Percentiles rank a stretch among this genome's conserved stretches.
phyloP scores from a whole-genome alignment of 92 coral and sea anemone genomes.

The Epizoanthus fatuus region DNA sequence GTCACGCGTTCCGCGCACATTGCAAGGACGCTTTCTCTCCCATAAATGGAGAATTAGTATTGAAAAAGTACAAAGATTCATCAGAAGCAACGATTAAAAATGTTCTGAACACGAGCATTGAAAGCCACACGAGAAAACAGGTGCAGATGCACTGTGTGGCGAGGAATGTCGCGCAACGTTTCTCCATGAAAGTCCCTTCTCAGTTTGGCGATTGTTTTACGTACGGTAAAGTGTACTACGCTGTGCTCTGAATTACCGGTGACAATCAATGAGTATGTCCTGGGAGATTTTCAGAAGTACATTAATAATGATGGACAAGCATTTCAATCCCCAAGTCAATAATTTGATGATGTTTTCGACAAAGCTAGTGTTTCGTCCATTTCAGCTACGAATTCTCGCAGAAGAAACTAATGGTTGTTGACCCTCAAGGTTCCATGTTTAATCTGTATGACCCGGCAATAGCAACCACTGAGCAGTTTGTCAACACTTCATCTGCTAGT shows the following conservation, averaged over 20 bases:
- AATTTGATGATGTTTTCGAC: not conserved
- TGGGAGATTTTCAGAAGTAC: slow-evolving; percentile 58
- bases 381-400: slow-evolving; percentile 3
- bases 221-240: slow-evolving; percentile 65
- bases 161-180: slow-evolving; percentile 59
- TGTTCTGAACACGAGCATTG: slow-evolving; percentile 43
- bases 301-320: slow-evolving; percentile 59
- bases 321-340: not conserved
- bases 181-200: slow-evolving; percentile 59
- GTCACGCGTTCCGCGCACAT: no score
- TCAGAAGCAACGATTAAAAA: slow-evolving; percentile 54
- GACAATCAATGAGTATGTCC: slow-evolving; percentile 60
- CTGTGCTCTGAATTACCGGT: slow-evolving; percentile 46
- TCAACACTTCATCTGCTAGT: not conserved
- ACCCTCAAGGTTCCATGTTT: slow-evolving; percentile 47
- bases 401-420: slow-evolving; percentile 37
- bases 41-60: slow-evolving; percentile 62
- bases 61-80: slow-evolving; percentile 61
- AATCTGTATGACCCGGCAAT: slow-evolving; percentile 63
- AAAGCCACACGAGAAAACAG: slow-evolving; percentile 73
- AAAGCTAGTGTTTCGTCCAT: slow-evolving; percentile 47
- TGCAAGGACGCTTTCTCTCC: not conserved
- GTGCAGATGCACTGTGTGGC: slow-evolving; percentile 78
- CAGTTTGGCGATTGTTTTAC: slow-evolving; percentile 66
- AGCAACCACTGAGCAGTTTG: slow-evolving; percentile 25